Conservation (phyloP, 2,888 invertebrate genomes). For the Aproaerema taeniolella region DNA sequence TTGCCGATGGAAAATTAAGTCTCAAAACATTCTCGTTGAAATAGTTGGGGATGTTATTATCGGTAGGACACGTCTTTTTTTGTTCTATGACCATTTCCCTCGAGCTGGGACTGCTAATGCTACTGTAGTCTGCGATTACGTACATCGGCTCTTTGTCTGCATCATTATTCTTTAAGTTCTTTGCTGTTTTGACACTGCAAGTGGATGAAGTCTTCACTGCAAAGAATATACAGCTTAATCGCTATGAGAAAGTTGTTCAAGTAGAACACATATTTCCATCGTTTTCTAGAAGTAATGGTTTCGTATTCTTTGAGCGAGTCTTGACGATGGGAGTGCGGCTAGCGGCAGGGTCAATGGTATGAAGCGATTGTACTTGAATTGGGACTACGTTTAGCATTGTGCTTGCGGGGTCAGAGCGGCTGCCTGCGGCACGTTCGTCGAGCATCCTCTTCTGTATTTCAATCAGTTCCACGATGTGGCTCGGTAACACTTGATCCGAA, state of each 20-base stretch:
- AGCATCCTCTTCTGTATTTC: constrained; percentile 39
- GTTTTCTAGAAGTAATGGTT: constrained; percentile 42
- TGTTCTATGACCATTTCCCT: constrained; percentile 34
- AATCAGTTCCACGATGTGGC: constrained; percentile 46
- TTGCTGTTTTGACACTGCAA: constrained; percentile 29
- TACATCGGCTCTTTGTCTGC: constrained; percentile 37
- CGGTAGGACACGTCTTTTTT: constrained; percentile 22
- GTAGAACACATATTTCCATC: constrained; percentile 22
- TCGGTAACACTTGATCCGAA: constrained; percentile 40
- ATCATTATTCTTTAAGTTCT: constrained; percentile 22
- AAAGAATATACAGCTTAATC: constrained; percentile 44
- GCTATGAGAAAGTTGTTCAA: constrained; percentile 28
- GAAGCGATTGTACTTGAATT: too few relatives aligned
- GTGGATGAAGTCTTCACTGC: constrained; percentile 41
- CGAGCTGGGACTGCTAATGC: constrained; percentile 36
- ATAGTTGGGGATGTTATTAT: constrained; percentile 26
- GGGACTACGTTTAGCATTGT: too few relatives aligned
- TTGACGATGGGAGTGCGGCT: constrained; percentile 12
- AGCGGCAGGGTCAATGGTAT: too few relatives aligned
- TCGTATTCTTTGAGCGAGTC: constrained; percentile 31
- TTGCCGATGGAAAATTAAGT: constrained; percentile 37
- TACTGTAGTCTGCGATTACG: constrained; percentile 40
- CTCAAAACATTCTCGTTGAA: constrained; percentile 27
- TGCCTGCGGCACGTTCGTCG: constrained; percentile 35
- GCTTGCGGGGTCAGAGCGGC: too few relatives aligned